Conservation (phyloP, 1,140 invertebrate species). For the Rhyzopertha dominica region DNA sequence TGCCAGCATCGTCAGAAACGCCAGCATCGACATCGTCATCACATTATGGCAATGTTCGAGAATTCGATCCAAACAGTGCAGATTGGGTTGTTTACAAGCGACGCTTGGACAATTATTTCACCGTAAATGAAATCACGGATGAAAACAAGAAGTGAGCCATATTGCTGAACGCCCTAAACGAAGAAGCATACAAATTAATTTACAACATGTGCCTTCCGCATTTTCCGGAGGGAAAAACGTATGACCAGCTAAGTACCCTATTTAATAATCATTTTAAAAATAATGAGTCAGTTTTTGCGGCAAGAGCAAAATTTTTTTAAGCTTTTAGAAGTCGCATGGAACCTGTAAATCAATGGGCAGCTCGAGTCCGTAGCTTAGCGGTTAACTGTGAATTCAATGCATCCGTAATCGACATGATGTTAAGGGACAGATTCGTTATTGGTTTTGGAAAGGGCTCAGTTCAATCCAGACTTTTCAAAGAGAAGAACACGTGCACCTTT, state of each 20-base stretch:
- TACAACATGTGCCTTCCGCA: slow-evolving; percentile 13
- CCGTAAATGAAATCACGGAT: slow-evolving; percentile 9
- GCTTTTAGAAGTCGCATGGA: slow-evolving; percentile 6
- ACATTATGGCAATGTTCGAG: slow-evolving; percentile 7
- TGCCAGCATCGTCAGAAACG: too few species aligned
- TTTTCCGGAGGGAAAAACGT: slow-evolving; percentile 17
- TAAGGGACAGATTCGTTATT: slow-evolving; percentile 5
- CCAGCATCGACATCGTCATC: too few species aligned
- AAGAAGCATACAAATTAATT: slow-evolving; percentile 16
- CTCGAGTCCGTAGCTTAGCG: slow-evolving; percentile 10
- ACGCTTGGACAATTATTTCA: slow-evolving; percentile 13
- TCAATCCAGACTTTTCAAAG: slow-evolving; percentile 1
- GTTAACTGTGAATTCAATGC: slow-evolving; percentile 11
- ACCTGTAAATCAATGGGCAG: slow-evolving; percentile 14
- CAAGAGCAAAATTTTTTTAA: slow-evolving; percentile 14
- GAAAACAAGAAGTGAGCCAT: slow-evolving; percentile 7
- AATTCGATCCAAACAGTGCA: slow-evolving; percentile 12
- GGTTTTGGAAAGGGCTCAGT: slow-evolving; percentile 11
- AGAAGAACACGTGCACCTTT: not conserved
- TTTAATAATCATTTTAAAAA: slow-evolving; percentile 15
- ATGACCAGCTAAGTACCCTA: slow-evolving; percentile 5
- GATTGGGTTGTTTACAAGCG: slow-evolving; percentile 17
- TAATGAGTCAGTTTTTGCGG: slow-evolving; percentile 10
- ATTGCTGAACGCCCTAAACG: slow-evolving; percentile 11
- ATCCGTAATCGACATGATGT: slow-evolving; percentile 1